Percentiles rank a stretch among this genome's conserved stretches.
Conservation (phyloP, 1,140 invertebrate genomes). For the Drosophila aff. region DNA sequence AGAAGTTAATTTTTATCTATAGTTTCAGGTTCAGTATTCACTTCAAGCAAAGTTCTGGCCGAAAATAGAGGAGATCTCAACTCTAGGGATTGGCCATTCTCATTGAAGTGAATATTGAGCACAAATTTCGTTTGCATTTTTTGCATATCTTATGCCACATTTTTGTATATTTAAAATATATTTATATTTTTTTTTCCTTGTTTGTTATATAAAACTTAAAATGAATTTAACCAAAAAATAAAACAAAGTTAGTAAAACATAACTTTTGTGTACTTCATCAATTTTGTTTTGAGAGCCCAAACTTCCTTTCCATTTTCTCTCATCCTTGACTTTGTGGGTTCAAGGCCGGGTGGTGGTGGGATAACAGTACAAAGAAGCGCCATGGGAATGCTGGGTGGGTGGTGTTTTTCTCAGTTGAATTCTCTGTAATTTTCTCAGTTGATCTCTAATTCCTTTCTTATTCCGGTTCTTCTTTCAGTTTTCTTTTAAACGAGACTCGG, state of each 20-base stretch:
- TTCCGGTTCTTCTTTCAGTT: not conserved
- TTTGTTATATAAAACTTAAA: constrained; percentile 68
- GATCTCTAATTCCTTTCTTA: not conserved
- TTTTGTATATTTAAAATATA: constrained; percentile 66
- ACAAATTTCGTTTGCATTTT: constrained; percentile 33
- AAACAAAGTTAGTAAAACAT: constrained; percentile 55
- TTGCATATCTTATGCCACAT: constrained; percentile 48
- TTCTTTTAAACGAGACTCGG: constrained; percentile 37
- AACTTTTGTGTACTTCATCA: constrained; percentile 78
- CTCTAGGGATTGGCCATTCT: constrained; percentile 1
- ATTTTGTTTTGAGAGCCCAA: constrained; percentile 36
- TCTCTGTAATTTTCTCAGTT: not conserved
- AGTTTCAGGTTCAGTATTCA: constrained; percentile 33
- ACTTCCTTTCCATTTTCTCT: constrained; percentile 15
- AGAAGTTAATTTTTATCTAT: constrained; percentile 25
- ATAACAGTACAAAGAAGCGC: constrained; percentile 53
- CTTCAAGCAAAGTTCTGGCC: not conserved
- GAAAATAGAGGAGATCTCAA: not conserved
- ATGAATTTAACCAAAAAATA: constrained; percentile 75
- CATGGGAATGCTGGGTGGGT: constrained; percentile 64
- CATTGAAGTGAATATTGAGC: constrained; percentile 41
- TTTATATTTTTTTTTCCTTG: constrained; percentile 46
- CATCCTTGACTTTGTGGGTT: constrained; percentile 20
- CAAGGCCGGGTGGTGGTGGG: constrained; percentile 45
- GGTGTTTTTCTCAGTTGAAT: constrained; percentile 29